Evolutionary conservation across 2,888 invertebrate genomes (phyloP), one percentile per base, ranked within the genome.

Genomic region (Drosophila falleni): DNA sequence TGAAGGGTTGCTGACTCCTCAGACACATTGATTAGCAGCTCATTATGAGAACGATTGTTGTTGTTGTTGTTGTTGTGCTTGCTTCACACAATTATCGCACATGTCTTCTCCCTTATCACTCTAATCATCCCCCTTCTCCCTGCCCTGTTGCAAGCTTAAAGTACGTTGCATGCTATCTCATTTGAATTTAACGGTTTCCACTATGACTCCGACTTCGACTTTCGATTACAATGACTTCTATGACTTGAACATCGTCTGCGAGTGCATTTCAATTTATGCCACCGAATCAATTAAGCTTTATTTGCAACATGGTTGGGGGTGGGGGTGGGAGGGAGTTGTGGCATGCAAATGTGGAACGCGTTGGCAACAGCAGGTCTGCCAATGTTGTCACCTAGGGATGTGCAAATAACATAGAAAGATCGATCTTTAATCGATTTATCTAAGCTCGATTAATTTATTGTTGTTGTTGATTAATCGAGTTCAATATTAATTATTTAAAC

Each of bases 211-310:
- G 19, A 50, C 15, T 47, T 23, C 23, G 23, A 23, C n/a, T 23
- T 16, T 3, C 11, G 19, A 42, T 19, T 11, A 3, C 42, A 19
- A 19, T 42, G 19, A 42, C 31, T 15, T 41, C 29, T 42, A 29
- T 41, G 42, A 19, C 41, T 54, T 29, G 11, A 33, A 35, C 33
- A 44, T 42, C 10, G 44, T 35, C 50, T 3, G 46, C 59, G 71
- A 83, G 81, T 86, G 82, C 87, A 86, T 83, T 86, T 86, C 87
- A 83, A 82, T 82, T 82, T 83, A 76, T 81, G 81, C 76, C 78
- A 83, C 86, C 67, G 83, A 78, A 86, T 82, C 82, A 82, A 83
- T 83, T 83, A 79, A 78, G 68, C 37, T 64, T 46, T 55, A 39
- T 62, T 61, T 65, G 60, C 61, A 50, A 49, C 58, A 11, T 6